Evolutionary conservation across 2,888 invertebrate species (phyloP).

Genomic region (Tromatobia lineatoria): DNA sequence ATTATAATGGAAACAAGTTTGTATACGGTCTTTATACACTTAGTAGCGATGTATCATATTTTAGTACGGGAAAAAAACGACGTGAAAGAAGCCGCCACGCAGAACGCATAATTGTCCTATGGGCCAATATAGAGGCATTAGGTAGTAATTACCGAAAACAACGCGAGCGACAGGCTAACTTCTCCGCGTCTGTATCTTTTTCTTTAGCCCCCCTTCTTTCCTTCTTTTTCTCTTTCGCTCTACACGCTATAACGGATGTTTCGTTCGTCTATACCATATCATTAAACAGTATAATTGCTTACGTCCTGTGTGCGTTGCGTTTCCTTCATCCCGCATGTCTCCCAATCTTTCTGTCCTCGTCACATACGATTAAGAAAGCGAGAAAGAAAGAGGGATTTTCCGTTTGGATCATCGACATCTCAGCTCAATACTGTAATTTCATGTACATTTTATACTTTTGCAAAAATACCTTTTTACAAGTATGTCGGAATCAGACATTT

Average conservation of each 20-base stretch:
- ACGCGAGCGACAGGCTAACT: slow-evolving; percentile 71
- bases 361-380: slow-evolving; percentile 49
- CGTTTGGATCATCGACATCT: not conserved
- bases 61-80: not conserved
- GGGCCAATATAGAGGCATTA: slow-evolving; percentile 67
- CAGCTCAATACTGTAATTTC: not conserved
- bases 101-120: slow-evolving; percentile 65
- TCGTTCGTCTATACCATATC: slow-evolving; percentile 77
- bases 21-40: slow-evolving; percentile 45
- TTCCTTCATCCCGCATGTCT: slow-evolving; percentile 72
- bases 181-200: slow-evolving; percentile 21
- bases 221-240: not conserved
- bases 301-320: slow-evolving; percentile 76
- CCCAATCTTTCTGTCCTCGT: slow-evolving; percentile 58
- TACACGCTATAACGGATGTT: slow-evolving; percentile 77
- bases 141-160: slow-evolving; percentile 80
- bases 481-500: not conserved
- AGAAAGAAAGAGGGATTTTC: slow-evolving; percentile 24
- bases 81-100: slow-evolving; percentile 41
- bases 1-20: slow-evolving; percentile 23
- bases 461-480: not conserved
- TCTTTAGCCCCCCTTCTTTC: slow-evolving; percentile 17
- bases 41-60: slow-evolving; percentile 42
- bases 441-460: not conserved
- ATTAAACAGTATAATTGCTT: slow-evolving; percentile 83